Percentiles rank a stretch among this genome's conserved stretches.
phyloP scores from a whole-genome alignment of 2,888 invertebrate species.

The Hyles lineata region DNA sequence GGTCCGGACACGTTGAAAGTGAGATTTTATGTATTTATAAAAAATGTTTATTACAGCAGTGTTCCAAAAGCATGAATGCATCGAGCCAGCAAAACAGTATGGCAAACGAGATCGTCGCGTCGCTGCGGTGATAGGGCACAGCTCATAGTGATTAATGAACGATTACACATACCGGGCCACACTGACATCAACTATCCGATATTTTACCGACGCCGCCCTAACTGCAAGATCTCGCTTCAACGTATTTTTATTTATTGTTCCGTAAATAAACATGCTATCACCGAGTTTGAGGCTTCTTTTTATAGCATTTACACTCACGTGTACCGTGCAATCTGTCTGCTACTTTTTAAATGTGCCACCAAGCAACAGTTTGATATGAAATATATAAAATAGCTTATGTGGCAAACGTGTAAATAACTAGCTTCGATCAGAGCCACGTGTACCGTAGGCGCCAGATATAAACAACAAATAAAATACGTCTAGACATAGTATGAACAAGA shows the following conservation, averaged over 20 bases:
- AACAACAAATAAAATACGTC: not conserved
- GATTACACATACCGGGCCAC: conserved; percentile 66
- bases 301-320: not conserved
- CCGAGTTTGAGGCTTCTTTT: not conserved
- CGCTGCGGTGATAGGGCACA: conserved; percentile 83
- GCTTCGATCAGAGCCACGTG: not conserved
- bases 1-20: conserved; percentile 31
- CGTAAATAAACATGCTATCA: conserved; percentile 8
- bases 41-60: conserved; percentile 74
- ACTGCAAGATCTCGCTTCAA: conserved; percentile 22
- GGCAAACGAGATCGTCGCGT: conserved; percentile 81
- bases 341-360: not conserved
- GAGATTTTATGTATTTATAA: conserved; percentile 40
- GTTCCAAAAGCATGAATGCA: conserved; percentile 80
- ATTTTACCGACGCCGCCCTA: conserved; percentile 47
- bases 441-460: not conserved
- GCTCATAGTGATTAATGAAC: conserved; percentile 71
- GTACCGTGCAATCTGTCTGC: not conserved
- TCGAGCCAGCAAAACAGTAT: conserved; percentile 82
- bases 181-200: conserved; percentile 74
- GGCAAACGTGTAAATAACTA: not conserved
- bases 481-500: not conserved
- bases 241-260: conserved; percentile 7
- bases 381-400: not conserved
- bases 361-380: not conserved